Percentiles rank a stretch among this genome's conserved stretches.
Conservation (phyloP, 2,113 vertebrate species). For the Anthoscopus minutus region DNA sequence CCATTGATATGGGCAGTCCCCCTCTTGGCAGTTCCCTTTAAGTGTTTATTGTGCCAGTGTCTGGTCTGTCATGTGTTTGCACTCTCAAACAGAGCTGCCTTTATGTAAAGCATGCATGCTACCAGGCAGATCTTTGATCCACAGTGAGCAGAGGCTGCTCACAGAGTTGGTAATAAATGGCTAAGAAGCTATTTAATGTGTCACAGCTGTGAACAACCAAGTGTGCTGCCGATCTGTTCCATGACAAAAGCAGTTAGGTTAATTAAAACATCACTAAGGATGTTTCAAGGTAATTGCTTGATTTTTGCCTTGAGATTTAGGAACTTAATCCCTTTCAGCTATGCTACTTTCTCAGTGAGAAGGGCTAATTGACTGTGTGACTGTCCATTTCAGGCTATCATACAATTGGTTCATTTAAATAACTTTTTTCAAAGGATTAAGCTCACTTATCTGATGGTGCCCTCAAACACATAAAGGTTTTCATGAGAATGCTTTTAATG, state of each 20-base stretch:
- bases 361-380: neutral
- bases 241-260: slow-evolving; percentile 23
- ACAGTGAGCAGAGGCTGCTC: neutral
- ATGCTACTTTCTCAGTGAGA: neutral
- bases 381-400: neutral
- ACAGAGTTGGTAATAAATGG: neutral
- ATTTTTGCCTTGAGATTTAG: slow-evolving; percentile 27
- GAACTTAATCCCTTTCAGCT: slow-evolving; percentile 3
- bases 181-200: neutral
- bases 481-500: neutral
- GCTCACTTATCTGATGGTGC: neutral
- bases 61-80: neutral
- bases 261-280: slow-evolving; percentile 19
- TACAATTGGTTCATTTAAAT: neutral
- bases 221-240: slow-evolving; percentile 1
- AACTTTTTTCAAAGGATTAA: slow-evolving; percentile 6
- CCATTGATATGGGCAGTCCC: neutral
- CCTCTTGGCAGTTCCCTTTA: neutral
- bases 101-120: neutral
- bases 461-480: slow-evolving; percentile 5
- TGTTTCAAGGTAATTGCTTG: slow-evolving; percentile 13
- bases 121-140: neutral
- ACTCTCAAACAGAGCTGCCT: neutral
- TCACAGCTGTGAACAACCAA: neutral
- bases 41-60: neutral